Evolutionary conservation across 2,888 invertebrate species (phyloP).

Genomic region (Drosophila atroscutellata): DNA sequence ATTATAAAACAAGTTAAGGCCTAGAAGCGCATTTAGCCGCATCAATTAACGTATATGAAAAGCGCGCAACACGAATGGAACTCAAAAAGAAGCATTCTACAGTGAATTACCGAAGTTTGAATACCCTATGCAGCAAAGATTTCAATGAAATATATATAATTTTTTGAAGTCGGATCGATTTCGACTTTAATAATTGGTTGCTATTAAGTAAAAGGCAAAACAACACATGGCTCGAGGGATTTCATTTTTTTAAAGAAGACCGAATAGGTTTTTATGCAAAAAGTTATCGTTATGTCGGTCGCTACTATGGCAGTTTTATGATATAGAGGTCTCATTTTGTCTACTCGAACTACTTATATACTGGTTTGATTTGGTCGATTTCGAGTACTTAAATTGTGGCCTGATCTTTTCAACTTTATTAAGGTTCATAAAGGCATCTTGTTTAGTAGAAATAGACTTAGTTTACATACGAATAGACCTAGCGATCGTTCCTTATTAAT

Average conservation of each 20-base stretch:
- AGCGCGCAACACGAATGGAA: slow-evolving; percentile 1
- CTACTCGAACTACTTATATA: neutral
- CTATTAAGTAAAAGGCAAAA: neutral
- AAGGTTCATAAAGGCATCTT: neutral
- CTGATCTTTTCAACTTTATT: too few species aligned
- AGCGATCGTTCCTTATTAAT: neutral
- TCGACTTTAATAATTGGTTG: neutral
- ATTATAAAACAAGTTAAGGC: slow-evolving; percentile 58
- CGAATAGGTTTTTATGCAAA: neutral
- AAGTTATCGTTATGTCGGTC: neutral
- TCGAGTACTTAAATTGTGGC: neutral
- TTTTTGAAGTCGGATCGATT: too few species aligned
- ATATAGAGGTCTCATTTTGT: neutral
- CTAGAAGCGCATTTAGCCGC: slow-evolving; percentile 49
- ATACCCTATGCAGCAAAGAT: neutral
- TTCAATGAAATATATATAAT: too few species aligned
- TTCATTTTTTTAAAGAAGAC: too few species aligned
- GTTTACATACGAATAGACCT: accelerated
- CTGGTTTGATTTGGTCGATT: neutral
- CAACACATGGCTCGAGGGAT: too few species aligned
- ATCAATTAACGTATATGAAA: slow-evolving; percentile 73
- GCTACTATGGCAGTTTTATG: neutral
- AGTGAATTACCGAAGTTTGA: neutral
- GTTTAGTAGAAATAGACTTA: neutral
- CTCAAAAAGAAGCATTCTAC: slow-evolving; percentile 2